These are phyloP conservation scores for Nibea albiflora DNA, from an alignment of 2,113 vertebrate species.

Conservation along the genomic window DNA sequence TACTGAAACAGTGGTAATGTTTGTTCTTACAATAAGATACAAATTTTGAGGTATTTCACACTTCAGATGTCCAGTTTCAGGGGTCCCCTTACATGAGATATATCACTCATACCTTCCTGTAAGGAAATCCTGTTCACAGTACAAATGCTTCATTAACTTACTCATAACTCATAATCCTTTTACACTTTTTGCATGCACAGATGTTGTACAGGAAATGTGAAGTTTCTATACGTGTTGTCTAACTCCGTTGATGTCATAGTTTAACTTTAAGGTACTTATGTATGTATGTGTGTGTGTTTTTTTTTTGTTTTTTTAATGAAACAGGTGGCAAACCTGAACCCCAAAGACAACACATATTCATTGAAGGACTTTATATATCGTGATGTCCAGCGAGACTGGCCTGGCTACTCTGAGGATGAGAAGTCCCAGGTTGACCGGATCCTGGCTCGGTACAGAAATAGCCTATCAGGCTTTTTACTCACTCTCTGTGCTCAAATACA, in stretches of 20 bases:
- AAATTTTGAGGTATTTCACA: neutral
- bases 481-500: neutral
- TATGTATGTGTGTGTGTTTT: neutral
- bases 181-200: slow-evolving; percentile 64
- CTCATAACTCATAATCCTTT: slow-evolving; percentile 26
- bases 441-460: slow-evolving; percentile 85
- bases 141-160: slow-evolving; percentile 46
- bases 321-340: slow-evolving; percentile 92
- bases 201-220: slow-evolving; percentile 58
- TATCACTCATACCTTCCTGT: slow-evolving; percentile 17
- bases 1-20: neutral
- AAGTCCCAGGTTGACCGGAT: slow-evolving; percentile 86
- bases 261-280: slow-evolving; percentile 24
- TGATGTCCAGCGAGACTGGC: slow-evolving; percentile 93
- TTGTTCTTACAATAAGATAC: neutral
- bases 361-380: slow-evolving; percentile 92
- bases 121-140: slow-evolving; percentile 7
- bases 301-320: neutral
- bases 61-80: neutral
- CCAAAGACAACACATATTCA: slow-evolving; percentile 91
- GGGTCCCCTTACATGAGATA: neutral
- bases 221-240: slow-evolving; percentile 37
- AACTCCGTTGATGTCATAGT: neutral
- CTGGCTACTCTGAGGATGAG: slow-evolving; percentile 91
- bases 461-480: slow-evolving; percentile 7